Conservation (phyloP, 2,113 vertebrate genomes). For the Clinocottus analis region DNA sequence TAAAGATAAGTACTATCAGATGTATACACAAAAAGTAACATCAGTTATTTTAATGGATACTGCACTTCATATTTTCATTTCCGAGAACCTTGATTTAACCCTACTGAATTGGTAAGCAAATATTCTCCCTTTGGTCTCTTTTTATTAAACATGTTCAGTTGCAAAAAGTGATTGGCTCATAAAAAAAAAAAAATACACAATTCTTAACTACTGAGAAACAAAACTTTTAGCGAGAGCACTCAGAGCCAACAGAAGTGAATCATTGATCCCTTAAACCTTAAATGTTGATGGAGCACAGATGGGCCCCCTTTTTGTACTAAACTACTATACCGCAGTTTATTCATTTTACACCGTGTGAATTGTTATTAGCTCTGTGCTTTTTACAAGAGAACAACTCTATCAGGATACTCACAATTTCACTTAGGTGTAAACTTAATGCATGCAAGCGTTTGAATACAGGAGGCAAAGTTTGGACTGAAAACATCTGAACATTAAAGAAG, state of each 20-base stretch:
- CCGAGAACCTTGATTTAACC: neutral
- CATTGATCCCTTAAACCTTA: conserved; percentile 33
- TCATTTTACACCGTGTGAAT: conserved; percentile 23
- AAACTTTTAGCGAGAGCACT: conserved; percentile 15
- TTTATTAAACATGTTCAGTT: conserved; percentile 15
- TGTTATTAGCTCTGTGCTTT: conserved; percentile 11
- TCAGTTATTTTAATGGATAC: neutral
- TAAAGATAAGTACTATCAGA: neutral
- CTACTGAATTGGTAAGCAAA: conserved; percentile 7
- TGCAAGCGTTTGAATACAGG: conserved; percentile 2
- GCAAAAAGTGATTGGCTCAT: conserved; percentile 21
- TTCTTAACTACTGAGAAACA: conserved; percentile 8
- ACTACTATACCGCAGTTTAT: conserved; percentile 20
- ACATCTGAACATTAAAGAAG: neutral
- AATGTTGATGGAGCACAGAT: conserved; percentile 41
- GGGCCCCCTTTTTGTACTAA: conserved; percentile 7
- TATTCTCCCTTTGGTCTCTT: neutral
- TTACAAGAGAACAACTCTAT: conserved; percentile 41
- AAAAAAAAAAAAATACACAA: conserved; percentile 13
- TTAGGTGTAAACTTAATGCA: neutral
- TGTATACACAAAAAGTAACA: neutral
- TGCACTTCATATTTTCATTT: neutral
- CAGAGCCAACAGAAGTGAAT: conserved; percentile 32
- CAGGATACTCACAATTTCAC: neutral
- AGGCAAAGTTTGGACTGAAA: conserved; percentile 13